Conservation (phyloP, 1,140 invertebrate genomes). For the Coenobita brevimanus region DNA sequence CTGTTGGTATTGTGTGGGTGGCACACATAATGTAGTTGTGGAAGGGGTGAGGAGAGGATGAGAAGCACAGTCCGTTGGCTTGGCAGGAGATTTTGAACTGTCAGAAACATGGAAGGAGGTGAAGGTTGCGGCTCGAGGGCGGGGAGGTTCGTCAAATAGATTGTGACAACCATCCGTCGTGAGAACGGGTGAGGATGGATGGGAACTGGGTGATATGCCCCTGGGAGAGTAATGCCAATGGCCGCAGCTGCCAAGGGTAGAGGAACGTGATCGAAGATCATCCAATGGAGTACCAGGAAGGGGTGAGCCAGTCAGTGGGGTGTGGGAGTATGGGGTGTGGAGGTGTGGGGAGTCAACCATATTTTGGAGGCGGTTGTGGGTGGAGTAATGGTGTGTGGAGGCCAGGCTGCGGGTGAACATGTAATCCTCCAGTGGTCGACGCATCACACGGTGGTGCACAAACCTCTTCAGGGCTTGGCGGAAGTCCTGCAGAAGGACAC, state of each 20-base stretch:
- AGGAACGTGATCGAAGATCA: constrained; percentile 29
- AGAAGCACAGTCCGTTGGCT: not conserved
- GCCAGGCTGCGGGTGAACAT: constrained; percentile 30
- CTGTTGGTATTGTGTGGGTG: not conserved
- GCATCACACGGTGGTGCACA: constrained; percentile 24
- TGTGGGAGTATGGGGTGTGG: constrained; percentile 32
- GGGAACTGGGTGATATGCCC: constrained; percentile 24
- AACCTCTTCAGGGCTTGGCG: constrained; percentile 45
- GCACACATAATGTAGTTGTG: not conserved
- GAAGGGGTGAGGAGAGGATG: not conserved
- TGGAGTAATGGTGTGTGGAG: constrained; percentile 40
- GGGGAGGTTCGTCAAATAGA: not conserved
- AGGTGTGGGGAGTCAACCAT: not conserved
- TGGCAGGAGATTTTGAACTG: not conserved
- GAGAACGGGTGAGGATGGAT: constrained; percentile 8
- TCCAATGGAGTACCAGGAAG: constrained; percentile 27
- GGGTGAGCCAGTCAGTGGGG: constrained; percentile 4
- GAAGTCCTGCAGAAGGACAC: constrained; percentile 46
- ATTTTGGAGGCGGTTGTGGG: constrained; percentile 22
- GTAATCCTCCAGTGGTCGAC: constrained; percentile 13
- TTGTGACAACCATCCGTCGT: not conserved
- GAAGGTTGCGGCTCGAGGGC: constrained; percentile 29
- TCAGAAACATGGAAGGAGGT: not conserved
- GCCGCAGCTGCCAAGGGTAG: constrained; percentile 38
- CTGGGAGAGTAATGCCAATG: not conserved